phyloP scores from a whole-genome alignment of 2,888 invertebrate genomes.

The Archaeoteleia sp. region DNA sequence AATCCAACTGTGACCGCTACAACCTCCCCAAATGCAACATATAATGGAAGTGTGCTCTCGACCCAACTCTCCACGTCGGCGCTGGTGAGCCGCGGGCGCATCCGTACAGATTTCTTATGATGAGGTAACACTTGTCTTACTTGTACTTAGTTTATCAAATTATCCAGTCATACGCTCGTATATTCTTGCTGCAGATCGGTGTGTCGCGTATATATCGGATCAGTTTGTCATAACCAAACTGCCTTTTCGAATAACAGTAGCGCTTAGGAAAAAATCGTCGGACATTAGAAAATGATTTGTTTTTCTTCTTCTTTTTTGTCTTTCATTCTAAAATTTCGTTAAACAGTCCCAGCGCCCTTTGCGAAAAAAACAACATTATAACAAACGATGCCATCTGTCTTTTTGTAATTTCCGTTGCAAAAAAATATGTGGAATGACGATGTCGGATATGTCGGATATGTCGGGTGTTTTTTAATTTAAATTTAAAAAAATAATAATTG shows the following conservation, averaged over 20 bases:
- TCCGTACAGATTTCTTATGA: conserved; percentile 71
- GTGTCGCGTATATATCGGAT: conserved; percentile 56
- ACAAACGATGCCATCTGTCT: conserved; percentile 14
- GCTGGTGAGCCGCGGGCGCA: conserved; percentile 65
- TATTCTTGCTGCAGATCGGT: conserved; percentile 73
- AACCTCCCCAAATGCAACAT: conserved; percentile 72
- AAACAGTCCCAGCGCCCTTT: conserved; percentile 44
- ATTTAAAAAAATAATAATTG: not conserved
- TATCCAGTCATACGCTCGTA: conserved; percentile 75
- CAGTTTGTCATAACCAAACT: conserved; percentile 59
- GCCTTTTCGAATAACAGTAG: conserved; percentile 66
- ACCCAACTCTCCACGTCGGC: conserved; percentile 52
- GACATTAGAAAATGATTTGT: conserved; percentile 61
- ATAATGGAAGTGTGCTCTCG: conserved; percentile 65
- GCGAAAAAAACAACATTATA: conserved; percentile 28
- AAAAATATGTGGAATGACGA: conserved; percentile 38
- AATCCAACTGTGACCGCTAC: too few species aligned
- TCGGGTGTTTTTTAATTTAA: not conserved
- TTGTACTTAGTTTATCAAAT: conserved; percentile 76
- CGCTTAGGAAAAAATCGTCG: conserved; percentile 66
- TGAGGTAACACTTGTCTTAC: conserved; percentile 76
- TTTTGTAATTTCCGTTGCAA: conserved; percentile 9
- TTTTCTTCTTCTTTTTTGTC: too few species aligned
- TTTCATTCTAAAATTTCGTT: conserved; percentile 42
- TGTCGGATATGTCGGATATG: conserved; percentile 34